A percentile compares a stretch with the other conserved stretches of the same genome.
phyloP scores from a whole-genome alignment of 2,113 vertebrate genomes.

The Progne subis region DNA sequence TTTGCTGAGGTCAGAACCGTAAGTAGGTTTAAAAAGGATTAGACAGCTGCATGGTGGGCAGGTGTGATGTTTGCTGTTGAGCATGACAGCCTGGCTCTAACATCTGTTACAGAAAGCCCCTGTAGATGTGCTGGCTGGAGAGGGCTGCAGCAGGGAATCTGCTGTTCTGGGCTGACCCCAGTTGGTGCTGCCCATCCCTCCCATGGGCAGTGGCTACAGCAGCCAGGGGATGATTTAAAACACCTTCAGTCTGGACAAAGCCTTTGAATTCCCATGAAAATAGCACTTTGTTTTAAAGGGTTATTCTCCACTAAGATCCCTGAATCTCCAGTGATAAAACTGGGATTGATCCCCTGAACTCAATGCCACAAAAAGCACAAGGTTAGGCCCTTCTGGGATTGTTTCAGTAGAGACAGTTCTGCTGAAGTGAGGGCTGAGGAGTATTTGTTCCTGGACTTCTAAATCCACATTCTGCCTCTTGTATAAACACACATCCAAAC shows the following conservation, averaged over 20 bases:
- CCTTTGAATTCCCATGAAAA: background rate
- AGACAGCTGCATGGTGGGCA: background rate
- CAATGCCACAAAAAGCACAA: background rate
- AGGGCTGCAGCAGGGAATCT: background rate
- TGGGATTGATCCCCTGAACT: background rate
- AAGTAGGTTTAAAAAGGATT: constrained; percentile 36
- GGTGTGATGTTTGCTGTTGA: background rate
- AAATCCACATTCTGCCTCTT: background rate
- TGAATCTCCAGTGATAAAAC: background rate
- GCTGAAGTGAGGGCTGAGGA: background rate
- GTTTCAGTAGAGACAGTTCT: background rate
- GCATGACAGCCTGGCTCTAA: background rate
- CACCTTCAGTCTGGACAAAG: background rate
- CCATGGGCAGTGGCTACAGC: background rate
- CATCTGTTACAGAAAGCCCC: background rate
- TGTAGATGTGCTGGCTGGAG: background rate
- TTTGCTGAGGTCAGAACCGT: background rate
- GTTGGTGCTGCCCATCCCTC: background rate
- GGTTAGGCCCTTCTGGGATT: background rate
- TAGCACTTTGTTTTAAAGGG: background rate
- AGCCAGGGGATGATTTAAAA: background rate
- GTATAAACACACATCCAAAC: background rate
- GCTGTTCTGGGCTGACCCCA: background rate
- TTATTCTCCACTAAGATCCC: background rate
- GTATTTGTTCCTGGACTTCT: background rate